Evolutionary conservation across 2,888 invertebrate species (phyloP), one percentile per base, ranked within the genome.

Genomic region (Callimorpha dominula): DNA sequence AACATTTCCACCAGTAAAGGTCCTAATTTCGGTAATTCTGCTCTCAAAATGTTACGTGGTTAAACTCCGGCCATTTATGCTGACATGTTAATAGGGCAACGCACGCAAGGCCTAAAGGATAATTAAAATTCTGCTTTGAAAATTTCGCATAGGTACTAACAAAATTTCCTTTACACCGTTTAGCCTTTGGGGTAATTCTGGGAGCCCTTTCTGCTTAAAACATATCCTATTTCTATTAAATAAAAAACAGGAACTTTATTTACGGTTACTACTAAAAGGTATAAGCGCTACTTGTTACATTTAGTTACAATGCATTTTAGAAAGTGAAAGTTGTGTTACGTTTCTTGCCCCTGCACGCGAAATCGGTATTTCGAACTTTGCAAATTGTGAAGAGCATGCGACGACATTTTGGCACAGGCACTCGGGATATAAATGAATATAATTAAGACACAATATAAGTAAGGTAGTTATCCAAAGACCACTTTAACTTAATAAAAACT

Each of bases 11-110:
- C 5, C 14, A 2, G 20, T 12, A 60, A 12, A 60, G 12, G 12
- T 60, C 20, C 60, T 60, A 31, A 60, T 14, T 60, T 14, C 4
- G 60, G 31, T 60, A 60, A 12, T 31, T 60, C 20, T 20, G 14
- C 31, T 31, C 60, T 60, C 43, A 6, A 60, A 60, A 31, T 60
- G 60, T 14, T 60, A 20, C 20, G 60, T 60, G 60, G 60, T 60
- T 31, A 64, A 64, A 42, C 42, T 64, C n/a, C 43, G n/a, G 42
- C n/a, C 43, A 64, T 60, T 60, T 43, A 64, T 17, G 43, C 64
- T 64, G 64, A 43, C 60, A 60, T 60, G 60, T 60, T 60, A 31
- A 60, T 60, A 60, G 31, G 31, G 14, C 60, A 60, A 60, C 60
- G 31, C 14, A 60, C 60, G 12, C 31, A 60, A 14, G 11, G 12